A percentile compares a stretch with the other conserved stretches of the same genome.
phyloP scores from a whole-genome alignment of 37 sponge, comb jelly and placozoan species.

The Aplysina aerophoba region DNA sequence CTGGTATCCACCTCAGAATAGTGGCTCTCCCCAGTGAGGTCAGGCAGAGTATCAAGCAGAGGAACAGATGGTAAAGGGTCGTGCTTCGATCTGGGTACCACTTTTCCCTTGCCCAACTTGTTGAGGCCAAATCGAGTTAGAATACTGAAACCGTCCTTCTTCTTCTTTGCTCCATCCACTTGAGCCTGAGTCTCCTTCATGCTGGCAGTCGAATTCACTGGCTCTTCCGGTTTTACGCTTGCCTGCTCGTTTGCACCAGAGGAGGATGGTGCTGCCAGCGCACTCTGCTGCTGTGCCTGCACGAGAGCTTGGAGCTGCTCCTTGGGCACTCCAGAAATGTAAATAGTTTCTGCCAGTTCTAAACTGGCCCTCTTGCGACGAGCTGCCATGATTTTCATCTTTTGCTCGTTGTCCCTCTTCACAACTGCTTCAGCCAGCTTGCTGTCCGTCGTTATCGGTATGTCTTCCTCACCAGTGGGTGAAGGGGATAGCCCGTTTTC shows the following conservation, averaged over 20 bases:
- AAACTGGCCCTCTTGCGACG: slow-evolving; percentile 7
- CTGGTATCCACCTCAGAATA: slow-evolving; percentile 4
- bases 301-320: neutral
- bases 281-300: neutral
- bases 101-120: neutral
- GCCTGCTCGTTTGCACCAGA: too few species aligned
- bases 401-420: slow-evolving; percentile 18
- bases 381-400: slow-evolving; percentile 12
- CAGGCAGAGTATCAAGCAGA: neutral
- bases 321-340: slow-evolving; percentile 9
- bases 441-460: neutral
- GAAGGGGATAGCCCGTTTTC: neutral
- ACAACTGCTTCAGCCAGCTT: slow-evolving; percentile 22
- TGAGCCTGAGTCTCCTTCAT: neutral
- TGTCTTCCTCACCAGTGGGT: neutral
- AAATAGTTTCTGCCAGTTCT: slow-evolving; percentile 28
- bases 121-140: neutral
- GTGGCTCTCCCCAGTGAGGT: neutral
- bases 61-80: slow-evolving; percentile 9
- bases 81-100: neutral
- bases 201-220: too few species aligned
- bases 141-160: neutral
- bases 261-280: too few species aligned
- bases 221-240: too few species aligned
- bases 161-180: neutral